These are phyloP conservation scores for Cassiopea xamachana DNA, from an alignment of 30 jellyfish, hydroid and myxozoan genomes.

Conservation along the genomic window DNA sequence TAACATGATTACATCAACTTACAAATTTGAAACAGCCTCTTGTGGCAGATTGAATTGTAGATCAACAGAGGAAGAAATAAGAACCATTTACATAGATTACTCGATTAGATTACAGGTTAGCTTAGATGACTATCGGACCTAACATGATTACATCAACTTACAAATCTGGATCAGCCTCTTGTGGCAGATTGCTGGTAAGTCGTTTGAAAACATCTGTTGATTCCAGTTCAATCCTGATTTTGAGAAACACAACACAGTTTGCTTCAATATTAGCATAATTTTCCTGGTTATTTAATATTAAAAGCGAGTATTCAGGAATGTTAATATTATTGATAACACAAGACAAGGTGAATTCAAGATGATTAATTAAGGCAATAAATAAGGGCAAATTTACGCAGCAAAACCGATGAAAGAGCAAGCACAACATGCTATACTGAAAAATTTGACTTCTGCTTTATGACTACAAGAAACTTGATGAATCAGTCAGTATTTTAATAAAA, in stretches of 20 bases:
- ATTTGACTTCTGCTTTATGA: too few relatives aligned
- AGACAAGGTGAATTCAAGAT: neutral
- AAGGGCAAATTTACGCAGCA: neutral
- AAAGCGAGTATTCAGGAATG: too few relatives aligned
- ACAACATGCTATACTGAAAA: too few relatives aligned
- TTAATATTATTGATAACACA: too few relatives aligned
- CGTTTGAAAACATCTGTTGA: constrained; percentile 92
- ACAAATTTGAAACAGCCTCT: constrained; percentile 96
- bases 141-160: constrained; percentile 54
- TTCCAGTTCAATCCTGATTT: constrained; percentile 81
- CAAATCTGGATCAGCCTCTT: constrained; percentile 97
- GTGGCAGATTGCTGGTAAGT: constrained; percentile 95
- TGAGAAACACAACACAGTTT: constrained; percentile 13
- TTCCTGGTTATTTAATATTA: neutral
- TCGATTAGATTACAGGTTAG: neutral
- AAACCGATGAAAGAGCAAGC: neutral
- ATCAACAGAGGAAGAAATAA: too few relatives aligned
- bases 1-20: constrained; percentile 43
- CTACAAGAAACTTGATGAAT: too few relatives aligned
- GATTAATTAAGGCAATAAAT: neutral
- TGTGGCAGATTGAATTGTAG: constrained; percentile 92
- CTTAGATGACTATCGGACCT: neutral
- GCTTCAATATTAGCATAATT: constrained; percentile 9
- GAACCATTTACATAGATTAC: neutral
- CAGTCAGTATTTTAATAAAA: too few relatives aligned